These are phyloP conservation scores for Chymomyza procnemis DNA, from an alignment of 2,888 invertebrate species.

Conservation along the genomic window DNA sequence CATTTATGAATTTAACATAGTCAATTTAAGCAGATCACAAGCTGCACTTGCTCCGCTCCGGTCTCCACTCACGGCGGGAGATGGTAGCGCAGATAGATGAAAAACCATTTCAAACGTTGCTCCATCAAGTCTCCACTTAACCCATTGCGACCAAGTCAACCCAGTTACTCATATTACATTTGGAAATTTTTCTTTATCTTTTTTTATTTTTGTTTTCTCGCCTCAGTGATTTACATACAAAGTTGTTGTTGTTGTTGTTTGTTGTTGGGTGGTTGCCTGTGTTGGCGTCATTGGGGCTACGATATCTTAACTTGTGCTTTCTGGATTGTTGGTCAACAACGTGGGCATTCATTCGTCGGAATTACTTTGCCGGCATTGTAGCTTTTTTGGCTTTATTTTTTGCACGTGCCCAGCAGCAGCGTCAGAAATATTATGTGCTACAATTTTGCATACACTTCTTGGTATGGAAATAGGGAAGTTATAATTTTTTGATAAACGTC, in stretches of 20 bases:
- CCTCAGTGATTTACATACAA: slow-evolving; percentile 51
- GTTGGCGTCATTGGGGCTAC: background rate
- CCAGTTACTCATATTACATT: slow-evolving; percentile 35
- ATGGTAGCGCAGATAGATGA: background rate
- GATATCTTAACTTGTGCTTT: slow-evolving; percentile 1
- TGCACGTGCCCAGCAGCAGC: background rate
- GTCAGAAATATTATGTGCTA: background rate
- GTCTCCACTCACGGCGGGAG: too few species aligned
- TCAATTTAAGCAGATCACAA: background rate
- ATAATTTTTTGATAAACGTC: too few species aligned
- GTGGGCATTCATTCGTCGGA: background rate
- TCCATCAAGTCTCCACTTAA: background rate
- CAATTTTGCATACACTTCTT: too few species aligned
- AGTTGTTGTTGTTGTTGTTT: slow-evolving; percentile 1
- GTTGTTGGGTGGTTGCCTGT: background rate
- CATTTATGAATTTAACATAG: slow-evolving; percentile 46
- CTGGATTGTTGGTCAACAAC: slow-evolving; percentile 12
- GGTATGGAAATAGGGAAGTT: too few species aligned
- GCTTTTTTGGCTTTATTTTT: background rate
- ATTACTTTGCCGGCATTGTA: background rate
- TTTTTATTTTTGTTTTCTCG: slow-evolving; percentile 30
- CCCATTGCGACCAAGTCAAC: slow-evolving; percentile 38
- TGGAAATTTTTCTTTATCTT: slow-evolving; percentile 20
- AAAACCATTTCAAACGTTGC: background rate
- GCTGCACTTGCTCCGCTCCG: background rate